phyloP scores from a whole-genome alignment of 2,113 vertebrate genomes.

The Hypocryptadius cinnamomeus region DNA sequence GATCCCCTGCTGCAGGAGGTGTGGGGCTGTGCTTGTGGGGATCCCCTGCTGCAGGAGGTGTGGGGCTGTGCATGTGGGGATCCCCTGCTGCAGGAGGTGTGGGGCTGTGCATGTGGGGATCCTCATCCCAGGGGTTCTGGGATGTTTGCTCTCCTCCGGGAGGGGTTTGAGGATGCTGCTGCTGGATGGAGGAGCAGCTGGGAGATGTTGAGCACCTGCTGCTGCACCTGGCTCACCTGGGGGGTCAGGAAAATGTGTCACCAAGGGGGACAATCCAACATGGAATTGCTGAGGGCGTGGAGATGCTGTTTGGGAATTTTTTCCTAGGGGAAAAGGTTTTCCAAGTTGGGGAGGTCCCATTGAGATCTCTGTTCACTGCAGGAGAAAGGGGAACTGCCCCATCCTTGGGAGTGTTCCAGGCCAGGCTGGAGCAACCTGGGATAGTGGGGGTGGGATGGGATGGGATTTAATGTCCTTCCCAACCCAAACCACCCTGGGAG shows the following conservation, averaged over 20 bases:
- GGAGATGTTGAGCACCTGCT: background rate
- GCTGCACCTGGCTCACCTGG: background rate
- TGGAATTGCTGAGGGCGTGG: background rate
- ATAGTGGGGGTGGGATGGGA: background rate
- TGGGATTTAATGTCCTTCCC: background rate
- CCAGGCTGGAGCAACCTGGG: background rate
- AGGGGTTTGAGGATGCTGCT: background rate
- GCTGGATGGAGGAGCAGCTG: background rate
- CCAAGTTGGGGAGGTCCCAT: background rate
- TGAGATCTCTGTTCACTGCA: background rate
- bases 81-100: background rate
- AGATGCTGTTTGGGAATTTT: too few relatives aligned
- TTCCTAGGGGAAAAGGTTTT: background rate
- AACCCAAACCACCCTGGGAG: background rate
- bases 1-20: background rate
- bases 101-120: background rate
- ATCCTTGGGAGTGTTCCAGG: background rate
- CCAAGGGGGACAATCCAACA: fast-evolving
- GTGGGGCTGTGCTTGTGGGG: too few relatives aligned
- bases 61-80: too few relatives aligned
- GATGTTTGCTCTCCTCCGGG: background rate
- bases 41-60: background rate
- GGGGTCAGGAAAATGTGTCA: background rate
- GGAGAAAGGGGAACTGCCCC: background rate
- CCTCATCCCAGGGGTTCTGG: background rate